These are phyloP conservation scores for Parasteatoda tepidariorum DNA, from an alignment of 1,140 invertebrate species.

Conservation along the genomic window DNA sequence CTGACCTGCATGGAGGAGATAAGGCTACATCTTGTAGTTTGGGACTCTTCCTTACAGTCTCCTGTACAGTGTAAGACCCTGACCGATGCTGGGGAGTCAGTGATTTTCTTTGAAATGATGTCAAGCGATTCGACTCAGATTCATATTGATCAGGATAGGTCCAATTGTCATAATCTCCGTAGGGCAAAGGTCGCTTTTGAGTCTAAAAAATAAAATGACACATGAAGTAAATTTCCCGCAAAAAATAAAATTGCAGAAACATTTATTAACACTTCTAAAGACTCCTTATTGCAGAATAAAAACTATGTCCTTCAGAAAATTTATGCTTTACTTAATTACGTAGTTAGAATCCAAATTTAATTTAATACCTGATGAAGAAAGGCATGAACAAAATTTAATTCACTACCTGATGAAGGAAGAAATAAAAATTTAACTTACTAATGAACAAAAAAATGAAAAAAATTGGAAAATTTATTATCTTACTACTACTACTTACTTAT, in stretches of 20 bases:
- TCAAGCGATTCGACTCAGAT: too few relatives aligned
- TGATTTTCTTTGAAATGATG: not conserved
- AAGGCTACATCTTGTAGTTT: too few relatives aligned
- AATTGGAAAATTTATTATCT: too few relatives aligned
- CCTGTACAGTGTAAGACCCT: not conserved
- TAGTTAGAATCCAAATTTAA: not conserved
- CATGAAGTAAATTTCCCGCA: not conserved
- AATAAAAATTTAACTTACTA: too few relatives aligned
- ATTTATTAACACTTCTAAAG: not conserved
- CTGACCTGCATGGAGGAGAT: conserved; percentile 16
- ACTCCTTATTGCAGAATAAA: not conserved
- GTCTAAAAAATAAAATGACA: not conserved
- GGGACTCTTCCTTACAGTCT: not conserved
- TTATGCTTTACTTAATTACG: not conserved
- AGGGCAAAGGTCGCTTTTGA: conserved; percentile 8
- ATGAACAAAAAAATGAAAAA: too few relatives aligned
- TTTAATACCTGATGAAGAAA: not conserved
- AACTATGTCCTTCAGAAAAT: not conserved
- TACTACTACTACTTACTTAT: too few relatives aligned
- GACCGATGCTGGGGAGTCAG: not conserved
- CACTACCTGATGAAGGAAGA: too few relatives aligned
- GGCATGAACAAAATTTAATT: too few relatives aligned
- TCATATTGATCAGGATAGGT: conserved; percentile 11
- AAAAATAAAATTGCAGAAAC: not conserved
- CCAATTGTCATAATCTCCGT: conserved; percentile 41